Conservation (phyloP, 2,797 vertebrate genomes). For the Picus viridis region DNA sequence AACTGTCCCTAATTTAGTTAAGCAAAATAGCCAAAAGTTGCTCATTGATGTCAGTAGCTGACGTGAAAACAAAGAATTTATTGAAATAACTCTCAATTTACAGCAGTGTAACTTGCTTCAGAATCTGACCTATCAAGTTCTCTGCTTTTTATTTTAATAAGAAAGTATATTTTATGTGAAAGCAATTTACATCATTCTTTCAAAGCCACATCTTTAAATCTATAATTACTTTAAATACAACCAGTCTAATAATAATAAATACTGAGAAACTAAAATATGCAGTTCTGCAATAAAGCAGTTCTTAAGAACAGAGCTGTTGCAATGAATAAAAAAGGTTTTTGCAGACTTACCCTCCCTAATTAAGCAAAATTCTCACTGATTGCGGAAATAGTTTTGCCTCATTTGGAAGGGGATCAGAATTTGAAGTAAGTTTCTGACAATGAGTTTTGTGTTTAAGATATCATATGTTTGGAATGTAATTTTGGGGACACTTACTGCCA, state of each 20-base stretch:
- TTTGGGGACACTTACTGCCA: not conserved
- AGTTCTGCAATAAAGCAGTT: not conserved
- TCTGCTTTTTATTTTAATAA: slow-evolving; percentile 13
- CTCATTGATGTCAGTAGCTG: not conserved
- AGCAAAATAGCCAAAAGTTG: slow-evolving; percentile 1
- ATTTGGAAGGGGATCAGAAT: not conserved
- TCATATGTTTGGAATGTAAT: not conserved
- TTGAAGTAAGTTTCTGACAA: not conserved
- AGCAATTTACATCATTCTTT: slow-evolving; percentile 16
- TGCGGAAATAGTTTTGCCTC: not conserved
- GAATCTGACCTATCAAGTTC: not conserved
- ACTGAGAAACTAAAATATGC: not conserved
- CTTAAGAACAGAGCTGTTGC: not conserved
- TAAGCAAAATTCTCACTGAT: slow-evolving; percentile 1
- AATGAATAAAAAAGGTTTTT: not conserved
- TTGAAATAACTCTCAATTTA: slow-evolving; percentile 1
- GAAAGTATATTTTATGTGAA: slow-evolving; percentile 4
- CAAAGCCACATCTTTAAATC: slow-evolving; percentile 30
- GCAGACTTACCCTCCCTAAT: not conserved
- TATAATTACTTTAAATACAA: slow-evolving; percentile 36
- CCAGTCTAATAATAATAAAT: slow-evolving; percentile 28
- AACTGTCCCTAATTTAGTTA: not conserved
- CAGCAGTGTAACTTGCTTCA: not conserved
- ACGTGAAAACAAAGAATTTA: not conserved
- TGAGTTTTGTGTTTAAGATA: not conserved